Base-by-base conservation (phyloP, 2,113 vertebrate species). In the Chunga burmeisteri region DNA sequence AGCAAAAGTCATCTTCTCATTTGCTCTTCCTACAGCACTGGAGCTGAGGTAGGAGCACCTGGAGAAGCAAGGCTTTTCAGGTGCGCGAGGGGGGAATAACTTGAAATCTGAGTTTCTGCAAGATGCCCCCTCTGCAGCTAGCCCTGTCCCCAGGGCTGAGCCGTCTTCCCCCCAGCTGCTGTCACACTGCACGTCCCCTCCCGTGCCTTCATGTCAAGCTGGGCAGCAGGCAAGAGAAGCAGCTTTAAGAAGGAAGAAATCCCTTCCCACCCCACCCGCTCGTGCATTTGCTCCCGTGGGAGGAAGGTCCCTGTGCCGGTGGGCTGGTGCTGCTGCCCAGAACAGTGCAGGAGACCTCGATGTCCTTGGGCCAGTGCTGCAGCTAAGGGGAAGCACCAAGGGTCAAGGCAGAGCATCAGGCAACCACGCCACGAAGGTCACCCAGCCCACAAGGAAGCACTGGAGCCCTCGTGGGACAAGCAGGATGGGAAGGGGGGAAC, bases 391-490 rank as follows among this genome's bases (percentile, higher is more conserved):
- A 81, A 44, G 55, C 44, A 16, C 56, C 7, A 0, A 42, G 1
- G 17, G 49, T n/a, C 3, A 1, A 62, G 50, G 61, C n/a, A 78
- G 56, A 72, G 63, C 13, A 21, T 56, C 79, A 67, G 58, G n/a
- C 29, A 86, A 52, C 62, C 61, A 5, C 0, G 0, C 34, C 32
- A 29, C 0, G 0, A 5, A 62, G 73, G 46, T 83, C 71, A 36
- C 38, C 40, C 70, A 83, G 63, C 46, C 46, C 67, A 29, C 19
- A 11, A 80, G 46, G 16, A 81, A 88, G 21, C 3, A 9, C 65
- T 26, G 20, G 38, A 87, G 44, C 23, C 53, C 52, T 62, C 1
- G 0, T 16, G 34, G 74, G 71, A 46, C 27, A 79, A 79, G 40
- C 0, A 0, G 11, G 26, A 62, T 14, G 22, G 1, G 68, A 70